phyloP scores from a whole-genome alignment of 2,888 invertebrate species.

The Rhingia rostrata region DNA sequence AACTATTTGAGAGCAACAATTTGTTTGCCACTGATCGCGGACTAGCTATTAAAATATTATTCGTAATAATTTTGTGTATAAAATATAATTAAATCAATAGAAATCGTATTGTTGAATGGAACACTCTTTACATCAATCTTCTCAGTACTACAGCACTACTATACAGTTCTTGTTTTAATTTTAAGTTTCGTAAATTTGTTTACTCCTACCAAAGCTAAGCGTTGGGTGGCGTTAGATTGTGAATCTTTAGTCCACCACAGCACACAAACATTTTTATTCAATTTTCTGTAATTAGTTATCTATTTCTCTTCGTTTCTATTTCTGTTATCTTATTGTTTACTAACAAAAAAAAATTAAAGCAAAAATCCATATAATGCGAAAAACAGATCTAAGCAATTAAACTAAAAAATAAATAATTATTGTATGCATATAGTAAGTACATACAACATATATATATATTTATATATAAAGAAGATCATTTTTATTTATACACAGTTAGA shows the following conservation, averaged over 20 bases:
- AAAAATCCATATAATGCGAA: constrained; percentile 46
- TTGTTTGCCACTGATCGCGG: constrained; percentile 30
- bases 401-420: constrained; percentile 45
- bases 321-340: constrained; percentile 14
- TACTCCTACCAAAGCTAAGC: constrained; percentile 60
- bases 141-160: constrained; percentile 12
- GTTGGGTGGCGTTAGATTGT: constrained; percentile 44
- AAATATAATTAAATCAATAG: constrained; percentile 11
- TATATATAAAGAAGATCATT: constrained; percentile 8
- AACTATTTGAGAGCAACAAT: constrained; percentile 47
- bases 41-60: constrained; percentile 45
- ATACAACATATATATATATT: constrained; percentile 38
- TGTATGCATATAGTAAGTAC: constrained; percentile 27
- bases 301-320: constrained; percentile 23
- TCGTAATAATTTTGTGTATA: constrained; percentile 62
- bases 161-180: constrained; percentile 31
- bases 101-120: constrained; percentile 50
- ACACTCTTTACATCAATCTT: constrained; percentile 44
- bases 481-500: constrained; percentile 66
- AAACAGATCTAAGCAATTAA: constrained; percentile 60
- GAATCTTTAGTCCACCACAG: constrained; percentile 35
- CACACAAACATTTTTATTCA: not conserved
- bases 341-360: constrained; percentile 14
- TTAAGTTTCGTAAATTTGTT: constrained; percentile 54
- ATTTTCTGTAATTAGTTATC: constrained; percentile 54